Percentiles rank a stretch among this genome's conserved stretches.
phyloP scores from a whole-genome alignment of 2,888 invertebrate species.

The Patella depressa region DNA sequence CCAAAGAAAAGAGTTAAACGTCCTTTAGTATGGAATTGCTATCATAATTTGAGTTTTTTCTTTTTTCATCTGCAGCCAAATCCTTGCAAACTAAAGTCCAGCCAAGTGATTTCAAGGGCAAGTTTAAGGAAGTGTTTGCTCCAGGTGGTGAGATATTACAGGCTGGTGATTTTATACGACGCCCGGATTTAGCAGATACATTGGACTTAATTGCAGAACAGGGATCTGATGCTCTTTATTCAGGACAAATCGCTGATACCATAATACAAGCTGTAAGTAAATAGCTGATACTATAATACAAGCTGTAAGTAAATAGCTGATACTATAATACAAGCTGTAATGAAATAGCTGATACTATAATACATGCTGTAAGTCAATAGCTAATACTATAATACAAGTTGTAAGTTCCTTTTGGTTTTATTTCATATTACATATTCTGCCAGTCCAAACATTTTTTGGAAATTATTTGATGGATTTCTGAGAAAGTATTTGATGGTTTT shows the following conservation, averaged over 20 bases:
- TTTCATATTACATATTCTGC: no score
- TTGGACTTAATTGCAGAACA: slow-evolving; percentile 79
- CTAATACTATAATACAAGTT: no score
- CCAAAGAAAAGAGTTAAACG: slow-evolving; percentile 78
- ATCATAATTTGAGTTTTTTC: no score
- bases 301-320: slow-evolving; percentile 39
- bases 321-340: slow-evolving; percentile 75
- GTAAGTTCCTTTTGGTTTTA: no score
- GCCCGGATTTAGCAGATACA: slow-evolving; percentile 80
- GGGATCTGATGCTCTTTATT: slow-evolving; percentile 82
- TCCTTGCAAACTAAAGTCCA: slow-evolving; percentile 72
- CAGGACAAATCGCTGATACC: slow-evolving; percentile 79
- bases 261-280: slow-evolving; percentile 75
- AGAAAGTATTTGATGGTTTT: no score
- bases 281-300: not conserved
- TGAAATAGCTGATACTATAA: slow-evolving; percentile 4
- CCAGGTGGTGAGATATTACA: slow-evolving; percentile 51
- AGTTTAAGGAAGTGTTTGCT: slow-evolving; percentile 36
- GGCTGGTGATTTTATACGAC: slow-evolving; percentile 78
- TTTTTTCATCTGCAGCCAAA: slow-evolving; percentile 54
- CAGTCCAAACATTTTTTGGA: no score
- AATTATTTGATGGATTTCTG: no score
- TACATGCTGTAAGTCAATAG: slow-evolving; percentile 44
- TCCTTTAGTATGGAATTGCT: slow-evolving; percentile 80
- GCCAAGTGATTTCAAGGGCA: slow-evolving; percentile 29